Evolutionary conservation across 1,140 invertebrate species (phyloP), one percentile per base, ranked within the genome.

Genomic region (Phenacoccus solenopsis): DNA sequence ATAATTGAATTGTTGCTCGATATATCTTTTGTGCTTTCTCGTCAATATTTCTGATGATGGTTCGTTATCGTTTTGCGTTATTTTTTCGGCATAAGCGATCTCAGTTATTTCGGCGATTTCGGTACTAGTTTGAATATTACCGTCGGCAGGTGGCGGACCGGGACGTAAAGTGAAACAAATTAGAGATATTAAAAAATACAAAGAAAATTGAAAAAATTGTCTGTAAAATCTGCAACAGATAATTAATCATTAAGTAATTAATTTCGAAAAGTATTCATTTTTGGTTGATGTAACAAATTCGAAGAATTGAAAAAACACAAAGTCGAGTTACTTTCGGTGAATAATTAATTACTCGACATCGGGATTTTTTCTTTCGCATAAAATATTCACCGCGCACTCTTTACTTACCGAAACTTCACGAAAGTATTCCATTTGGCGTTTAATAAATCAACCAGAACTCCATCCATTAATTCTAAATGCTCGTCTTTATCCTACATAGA

Each of bases 391-490:
- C n/a, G n/a, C n/a, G n/a, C n/a, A 16, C 21, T 3, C 1, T 13
- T 57, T 56, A 67, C 70, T 73, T 79, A 87, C 87, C 85, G 84
- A 70, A 88, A 92, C 80, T 95, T 95, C 1, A 95, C 93, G 80
- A 97, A 98, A 0, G 94, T 92, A 74, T 96, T 93, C 96, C 96
- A 99, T 82, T 99, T 99, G 0, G 94, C 94, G 77, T 96, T 89
- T 9, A 99, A 79, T 9, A 99, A 83, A 79, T 98, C 94, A 4
- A 96, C 90, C 22, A 99, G 81, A 69, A 96, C 86, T 0, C 96
- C 96, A 78, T 98, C 96, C 82, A 99, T 86, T 72, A 99, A 82
- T 76, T 97, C 94, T 73, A 99, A 82, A 82, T 99, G 96, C 78
- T 94, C 93, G 73, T 92, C 86, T 81, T 91, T 93, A 73, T 96